phyloP scores from a whole-genome alignment of 2,797 vertebrate species.

The Cirrhinus mrigala region DNA sequence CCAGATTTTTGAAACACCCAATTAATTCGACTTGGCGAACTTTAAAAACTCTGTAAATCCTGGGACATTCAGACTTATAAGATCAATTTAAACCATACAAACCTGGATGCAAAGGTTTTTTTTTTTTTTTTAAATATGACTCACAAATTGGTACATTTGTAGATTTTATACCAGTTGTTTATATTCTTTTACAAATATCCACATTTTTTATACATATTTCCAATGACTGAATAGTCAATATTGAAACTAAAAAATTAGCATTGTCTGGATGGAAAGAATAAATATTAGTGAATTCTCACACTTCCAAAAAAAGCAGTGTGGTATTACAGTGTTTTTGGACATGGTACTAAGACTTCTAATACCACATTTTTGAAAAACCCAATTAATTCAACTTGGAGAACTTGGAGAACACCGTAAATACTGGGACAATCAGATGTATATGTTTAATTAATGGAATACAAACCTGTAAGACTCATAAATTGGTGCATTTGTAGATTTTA shows the following conservation, averaged over 20 bases:
- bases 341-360: neutral
- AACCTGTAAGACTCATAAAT: too few species aligned
- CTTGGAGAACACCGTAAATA: constrained; percentile 83
- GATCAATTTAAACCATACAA: neutral
- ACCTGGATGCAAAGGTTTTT: neutral
- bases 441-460: too few species aligned
- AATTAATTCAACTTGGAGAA: constrained; percentile 90
- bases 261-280: neutral
- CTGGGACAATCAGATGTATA: neutral
- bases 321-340: neutral
- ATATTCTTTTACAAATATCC: neutral
- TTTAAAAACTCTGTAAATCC: constrained; percentile 83
- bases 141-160: neutral
- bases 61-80: neutral
- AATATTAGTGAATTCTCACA: too few species aligned
- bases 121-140: neutral
- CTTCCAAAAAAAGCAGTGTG: neutral
- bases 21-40: constrained; percentile 90
- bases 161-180: neutral
- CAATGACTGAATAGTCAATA: neutral
- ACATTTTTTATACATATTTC: too few species aligned
- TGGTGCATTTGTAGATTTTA: too few species aligned
- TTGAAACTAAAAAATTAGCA: too few species aligned
- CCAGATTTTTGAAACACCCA: constrained; percentile 77
- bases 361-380: constrained; percentile 75